Evolutionary conservation across 1,140 invertebrate species (phyloP).

Genomic region (Pseudomyrmex dendroicus): DNA sequence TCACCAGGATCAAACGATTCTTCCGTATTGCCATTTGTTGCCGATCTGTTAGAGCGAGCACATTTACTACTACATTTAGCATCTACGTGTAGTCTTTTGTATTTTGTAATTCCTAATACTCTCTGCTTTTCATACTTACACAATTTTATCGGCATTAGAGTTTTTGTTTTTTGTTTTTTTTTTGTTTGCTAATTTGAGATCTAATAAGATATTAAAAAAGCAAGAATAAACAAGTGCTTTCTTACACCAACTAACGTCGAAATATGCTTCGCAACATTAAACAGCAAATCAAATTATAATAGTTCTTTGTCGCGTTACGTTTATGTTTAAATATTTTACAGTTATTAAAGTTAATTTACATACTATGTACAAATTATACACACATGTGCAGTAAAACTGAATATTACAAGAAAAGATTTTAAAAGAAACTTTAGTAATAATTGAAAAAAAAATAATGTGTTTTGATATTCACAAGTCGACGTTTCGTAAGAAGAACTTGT

Average conservation of each 20-base stretch:
- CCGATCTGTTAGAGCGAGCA: slow-evolving; percentile 80
- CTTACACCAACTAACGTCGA: slow-evolving; percentile 7
- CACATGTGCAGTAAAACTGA: slow-evolving; percentile 3
- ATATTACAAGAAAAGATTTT: no score
- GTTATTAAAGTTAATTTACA: background rate
- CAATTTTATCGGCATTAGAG: slow-evolving; percentile 10
- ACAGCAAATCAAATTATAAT: background rate
- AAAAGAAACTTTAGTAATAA: background rate
- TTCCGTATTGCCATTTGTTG: slow-evolving; percentile 64
- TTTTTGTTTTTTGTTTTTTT: background rate
- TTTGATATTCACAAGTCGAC: slow-evolving; percentile 22
- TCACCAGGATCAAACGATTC: slow-evolving; percentile 72
- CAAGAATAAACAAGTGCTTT: background rate
- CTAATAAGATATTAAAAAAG: background rate
- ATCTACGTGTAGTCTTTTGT: slow-evolving; percentile 58
- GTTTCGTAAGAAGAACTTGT: background rate
- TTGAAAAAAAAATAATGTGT: background rate
- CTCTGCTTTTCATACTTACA: slow-evolving; percentile 26
- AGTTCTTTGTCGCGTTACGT: slow-evolving; percentile 10
- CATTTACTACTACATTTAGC: slow-evolving; percentile 76
- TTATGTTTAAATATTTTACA: background rate
- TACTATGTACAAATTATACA: background rate
- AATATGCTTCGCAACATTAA: slow-evolving; percentile 12
- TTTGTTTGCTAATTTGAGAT: slow-evolving; percentile 1
- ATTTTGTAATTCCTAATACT: slow-evolving; percentile 4